Evolutionary conservation across 1,140 invertebrate species (phyloP), one percentile per base, ranked within the genome.

Genomic region (Sycophila sp.): DNA sequence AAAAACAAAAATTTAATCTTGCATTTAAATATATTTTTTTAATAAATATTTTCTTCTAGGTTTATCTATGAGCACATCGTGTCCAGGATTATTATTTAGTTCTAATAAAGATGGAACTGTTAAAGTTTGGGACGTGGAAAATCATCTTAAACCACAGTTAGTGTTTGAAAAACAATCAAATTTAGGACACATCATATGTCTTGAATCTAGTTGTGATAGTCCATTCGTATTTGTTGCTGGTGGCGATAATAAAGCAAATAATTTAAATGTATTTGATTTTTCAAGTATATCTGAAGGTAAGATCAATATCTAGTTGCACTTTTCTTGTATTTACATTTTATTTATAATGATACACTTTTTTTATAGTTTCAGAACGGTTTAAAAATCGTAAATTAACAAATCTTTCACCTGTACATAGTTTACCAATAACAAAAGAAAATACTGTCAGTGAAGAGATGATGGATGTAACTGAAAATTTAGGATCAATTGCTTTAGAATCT

Each of bases 241-340:
- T 45, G 96, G 96, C 1, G 94, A 96, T 79, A 93, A 94, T 75
- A 93, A 94, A 76, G 89, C 91, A 24, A 89, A 93, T 72, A 92
- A 92, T 84, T 91, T 95, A 66, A 91, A 91, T 75, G 87, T 97
- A 4, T 90, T 91, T 77, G 91, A 97, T 84, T 86, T 96, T 32
- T 87, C 87, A 26, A 88, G 89, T 75, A 90, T 89, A 81, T 87
- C 91, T 66, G 84, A 89, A 77, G 91, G 93, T 93, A 83, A 77
- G 76, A 72, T 66, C 10, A 32, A 40, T 30, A 26, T 19, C 8
- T 55, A 28, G 34, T 67, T 63, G 26, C 26, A 60, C 30, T n/a
- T 34, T 62, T 28, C 15, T 4, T 59, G 30, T 63, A 55, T 26
- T 53, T n/a, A 5, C 17, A 28, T 42, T 42, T 36, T 32, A 68